Conservation (phyloP, 2,797 vertebrate genomes). For the Helarctos malayanus region DNA sequence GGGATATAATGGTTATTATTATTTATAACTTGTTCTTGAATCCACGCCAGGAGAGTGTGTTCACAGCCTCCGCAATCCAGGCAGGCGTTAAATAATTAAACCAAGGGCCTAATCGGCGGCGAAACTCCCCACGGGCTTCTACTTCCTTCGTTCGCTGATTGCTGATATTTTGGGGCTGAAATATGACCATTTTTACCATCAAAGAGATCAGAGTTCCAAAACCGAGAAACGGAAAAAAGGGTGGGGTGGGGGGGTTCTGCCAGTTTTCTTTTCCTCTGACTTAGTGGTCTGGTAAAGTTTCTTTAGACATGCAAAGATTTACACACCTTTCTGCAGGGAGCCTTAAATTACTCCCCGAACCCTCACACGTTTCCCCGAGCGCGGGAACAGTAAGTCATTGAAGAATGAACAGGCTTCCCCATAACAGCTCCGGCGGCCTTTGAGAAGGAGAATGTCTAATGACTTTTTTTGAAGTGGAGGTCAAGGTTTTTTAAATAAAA, state of each 20-base stretch:
- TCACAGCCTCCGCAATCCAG: not conserved
- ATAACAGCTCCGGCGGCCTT: slow-evolving; percentile 84
- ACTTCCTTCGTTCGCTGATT: slow-evolving; percentile 88
- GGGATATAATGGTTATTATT: slow-evolving; percentile 77
- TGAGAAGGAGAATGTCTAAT: slow-evolving; percentile 86
- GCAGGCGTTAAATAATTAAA: slow-evolving; percentile 89
- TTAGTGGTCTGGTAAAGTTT: slow-evolving; percentile 87
- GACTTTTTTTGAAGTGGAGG: slow-evolving; percentile 90
- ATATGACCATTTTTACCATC: slow-evolving; percentile 90
- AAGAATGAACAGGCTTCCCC: slow-evolving; percentile 87
- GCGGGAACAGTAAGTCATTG: slow-evolving; percentile 89
- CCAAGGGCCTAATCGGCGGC: slow-evolving; percentile 84
- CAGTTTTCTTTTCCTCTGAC: slow-evolving; percentile 83
- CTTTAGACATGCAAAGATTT: slow-evolving; percentile 90
- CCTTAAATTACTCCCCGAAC: slow-evolving; percentile 84
- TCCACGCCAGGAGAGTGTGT: slow-evolving; percentile 78
- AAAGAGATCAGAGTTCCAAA: slow-evolving; percentile 88
- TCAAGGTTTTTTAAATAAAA: slow-evolving; percentile 90
- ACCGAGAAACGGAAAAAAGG: slow-evolving; percentile 50
- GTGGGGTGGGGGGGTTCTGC: not conserved
- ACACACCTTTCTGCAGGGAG: slow-evolving; percentile 88
- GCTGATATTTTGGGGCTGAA: slow-evolving; percentile 90
- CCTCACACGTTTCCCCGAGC: slow-evolving; percentile 83
- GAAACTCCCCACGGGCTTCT: slow-evolving; percentile 84
- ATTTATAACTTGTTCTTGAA: slow-evolving; percentile 84